These are phyloP conservation scores for Cloeon dipterum DNA, from an alignment of 2,888 invertebrate species.

Conservation along the genomic window DNA sequence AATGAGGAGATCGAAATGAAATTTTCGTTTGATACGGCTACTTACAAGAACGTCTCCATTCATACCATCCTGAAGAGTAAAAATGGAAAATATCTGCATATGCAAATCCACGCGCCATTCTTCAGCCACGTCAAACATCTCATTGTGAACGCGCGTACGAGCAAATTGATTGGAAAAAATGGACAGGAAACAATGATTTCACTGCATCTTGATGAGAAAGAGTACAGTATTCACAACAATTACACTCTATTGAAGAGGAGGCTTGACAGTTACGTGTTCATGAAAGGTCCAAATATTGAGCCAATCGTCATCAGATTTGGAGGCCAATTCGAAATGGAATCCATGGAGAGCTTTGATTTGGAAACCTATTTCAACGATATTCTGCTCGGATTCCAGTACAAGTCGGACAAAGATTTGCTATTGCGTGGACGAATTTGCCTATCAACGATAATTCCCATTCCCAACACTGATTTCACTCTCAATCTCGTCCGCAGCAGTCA, in stretches of 20 bases:
- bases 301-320: neutral
- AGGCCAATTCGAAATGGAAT: neutral
- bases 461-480: neutral
- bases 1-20: neutral
- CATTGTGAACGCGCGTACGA: neutral
- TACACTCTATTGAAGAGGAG: neutral
- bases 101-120: neutral
- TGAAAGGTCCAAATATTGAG: neutral
- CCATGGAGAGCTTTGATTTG: neutral
- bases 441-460: no score
- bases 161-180: neutral
- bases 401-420: neutral
- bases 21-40: constrained; percentile 1
- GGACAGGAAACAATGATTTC: neutral
- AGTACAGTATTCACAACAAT: neutral
- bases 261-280: neutral
- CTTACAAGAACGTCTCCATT: neutral
- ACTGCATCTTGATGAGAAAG: neutral
- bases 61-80: neutral
- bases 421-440: neutral
- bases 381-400: neutral
- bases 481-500: neutral
- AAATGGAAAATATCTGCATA: neutral
- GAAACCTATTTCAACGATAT: neutral
- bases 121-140: neutral